These are phyloP conservation scores for Mugil cephalus DNA, from an alignment of 2,113 vertebrate species.

Conservation along the genomic window DNA sequence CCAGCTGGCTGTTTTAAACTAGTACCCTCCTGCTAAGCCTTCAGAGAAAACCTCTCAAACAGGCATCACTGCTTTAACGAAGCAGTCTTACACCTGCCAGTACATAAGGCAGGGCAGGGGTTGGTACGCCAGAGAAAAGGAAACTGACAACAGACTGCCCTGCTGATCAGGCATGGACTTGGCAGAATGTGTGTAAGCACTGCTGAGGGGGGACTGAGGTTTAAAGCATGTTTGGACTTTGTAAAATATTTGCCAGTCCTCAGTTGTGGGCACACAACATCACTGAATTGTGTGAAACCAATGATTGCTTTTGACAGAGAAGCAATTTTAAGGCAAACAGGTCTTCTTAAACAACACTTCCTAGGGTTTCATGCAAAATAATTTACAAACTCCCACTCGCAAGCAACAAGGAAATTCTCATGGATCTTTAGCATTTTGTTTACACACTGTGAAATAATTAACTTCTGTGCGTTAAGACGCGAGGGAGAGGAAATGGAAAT, in stretches of 20 bases:
- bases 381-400: not conserved
- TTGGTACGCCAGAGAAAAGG: constrained; percentile 31
- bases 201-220: not conserved
- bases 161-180: not conserved
- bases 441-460: constrained; percentile 7
- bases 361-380: not conserved
- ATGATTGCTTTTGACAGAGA: not conserved
- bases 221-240: not conserved
- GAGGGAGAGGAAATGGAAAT: no score
- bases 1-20: constrained; percentile 54
- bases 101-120: constrained; percentile 40
- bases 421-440: not conserved
- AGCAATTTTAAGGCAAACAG: not conserved
- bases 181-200: constrained; percentile 13
- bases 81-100: constrained; percentile 46
- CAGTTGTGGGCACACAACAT: not conserved
- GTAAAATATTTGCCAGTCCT: not conserved
- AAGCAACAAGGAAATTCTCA: not conserved
- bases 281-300: not conserved
- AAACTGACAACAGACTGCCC: constrained; percentile 10
- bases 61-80: constrained; percentile 20
- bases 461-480: not conserved
- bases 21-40: constrained; percentile 34
- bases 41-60: constrained; percentile 43
- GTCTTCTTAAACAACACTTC: no score